Evolutionary conservation across 2,797 vertebrate species (phyloP).

Genomic region (Danio choprae): DNA sequence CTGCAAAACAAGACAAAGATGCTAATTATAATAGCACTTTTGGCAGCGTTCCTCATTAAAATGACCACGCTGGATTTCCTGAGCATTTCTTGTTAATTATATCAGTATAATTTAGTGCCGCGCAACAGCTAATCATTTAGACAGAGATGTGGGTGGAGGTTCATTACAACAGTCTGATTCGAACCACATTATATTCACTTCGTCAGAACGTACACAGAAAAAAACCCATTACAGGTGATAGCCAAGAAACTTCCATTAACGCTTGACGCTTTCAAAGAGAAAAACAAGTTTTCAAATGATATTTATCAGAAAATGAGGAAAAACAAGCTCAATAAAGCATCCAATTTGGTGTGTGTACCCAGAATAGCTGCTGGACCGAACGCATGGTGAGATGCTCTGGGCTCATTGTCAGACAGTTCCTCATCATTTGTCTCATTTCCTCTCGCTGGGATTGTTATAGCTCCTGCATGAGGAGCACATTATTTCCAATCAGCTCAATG

Average conservation of each 20-base stretch:
- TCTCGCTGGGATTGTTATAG: conserved; percentile 10
- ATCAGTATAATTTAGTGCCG: neutral
- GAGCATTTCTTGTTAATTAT: conserved; percentile 1
- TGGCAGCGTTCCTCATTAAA: conserved; percentile 3
- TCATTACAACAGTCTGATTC: neutral
- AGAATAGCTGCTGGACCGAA: conserved; percentile 17
- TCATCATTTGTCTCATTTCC: conserved; percentile 44
- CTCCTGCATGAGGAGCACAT: conserved; percentile 1
- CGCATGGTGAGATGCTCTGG: neutral
- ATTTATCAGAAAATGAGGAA: conserved; percentile 39
- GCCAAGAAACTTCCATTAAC: neutral
- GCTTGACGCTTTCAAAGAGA: conserved; percentile 1
- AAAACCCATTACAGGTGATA: neutral
- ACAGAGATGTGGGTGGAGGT: neutral
- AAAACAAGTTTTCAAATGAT: conserved; percentile 5
- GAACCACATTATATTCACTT: conserved; percentile 2
- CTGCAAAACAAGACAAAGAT: conserved; percentile 17
- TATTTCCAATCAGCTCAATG: conserved; percentile 30
- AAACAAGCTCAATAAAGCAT: conserved; percentile 16
- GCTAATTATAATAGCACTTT: conserved; percentile 13
- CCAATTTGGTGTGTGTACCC: conserved; percentile 3
- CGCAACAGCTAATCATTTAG: conserved; percentile 2
- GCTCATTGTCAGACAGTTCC: conserved; percentile 23
- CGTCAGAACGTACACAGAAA: neutral
- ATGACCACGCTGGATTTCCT: neutral